phyloP scores from a whole-genome alignment of 2,113 vertebrate genomes.

The Ceyx margarethae region DNA sequence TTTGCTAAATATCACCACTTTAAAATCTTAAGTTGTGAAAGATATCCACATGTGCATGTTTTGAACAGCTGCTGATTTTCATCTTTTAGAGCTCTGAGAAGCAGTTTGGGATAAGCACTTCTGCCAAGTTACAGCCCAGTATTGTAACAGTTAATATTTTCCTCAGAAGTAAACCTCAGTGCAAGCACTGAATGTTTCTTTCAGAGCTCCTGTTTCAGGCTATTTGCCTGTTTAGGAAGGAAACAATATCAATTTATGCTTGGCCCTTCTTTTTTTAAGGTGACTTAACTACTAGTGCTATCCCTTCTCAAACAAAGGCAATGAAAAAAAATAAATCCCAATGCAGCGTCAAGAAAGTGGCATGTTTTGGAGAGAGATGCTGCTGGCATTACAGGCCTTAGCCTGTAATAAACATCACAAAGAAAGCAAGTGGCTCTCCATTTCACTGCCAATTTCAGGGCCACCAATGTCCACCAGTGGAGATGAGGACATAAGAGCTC shows the following conservation, averaged over 20 bases:
- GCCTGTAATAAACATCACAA: not conserved
- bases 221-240: not conserved
- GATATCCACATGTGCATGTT: not conserved
- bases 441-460: not conserved
- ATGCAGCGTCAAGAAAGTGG: not conserved
- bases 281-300: not conserved
- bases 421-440: not conserved
- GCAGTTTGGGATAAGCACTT: not conserved
- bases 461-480: not conserved
- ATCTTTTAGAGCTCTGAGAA: not conserved
- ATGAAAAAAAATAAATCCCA: not conserved
- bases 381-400: not conserved
- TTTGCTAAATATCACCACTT: not conserved
- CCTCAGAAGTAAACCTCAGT: not conserved
- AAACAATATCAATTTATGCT: conserved; percentile 44
- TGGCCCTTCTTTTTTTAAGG: conserved; percentile 19
- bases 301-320: not conserved
- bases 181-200: not conserved
- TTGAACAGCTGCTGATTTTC: not conserved
- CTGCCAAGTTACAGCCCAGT: not conserved
- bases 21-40: not conserved
- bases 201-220: conserved; percentile 26
- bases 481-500: not conserved
- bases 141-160: not conserved
- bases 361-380: not conserved